Evolutionary conservation across 2,113 vertebrate species (phyloP), one percentile per base, ranked within the genome.

Genomic region (Ceyx cyanopectus): DNA sequence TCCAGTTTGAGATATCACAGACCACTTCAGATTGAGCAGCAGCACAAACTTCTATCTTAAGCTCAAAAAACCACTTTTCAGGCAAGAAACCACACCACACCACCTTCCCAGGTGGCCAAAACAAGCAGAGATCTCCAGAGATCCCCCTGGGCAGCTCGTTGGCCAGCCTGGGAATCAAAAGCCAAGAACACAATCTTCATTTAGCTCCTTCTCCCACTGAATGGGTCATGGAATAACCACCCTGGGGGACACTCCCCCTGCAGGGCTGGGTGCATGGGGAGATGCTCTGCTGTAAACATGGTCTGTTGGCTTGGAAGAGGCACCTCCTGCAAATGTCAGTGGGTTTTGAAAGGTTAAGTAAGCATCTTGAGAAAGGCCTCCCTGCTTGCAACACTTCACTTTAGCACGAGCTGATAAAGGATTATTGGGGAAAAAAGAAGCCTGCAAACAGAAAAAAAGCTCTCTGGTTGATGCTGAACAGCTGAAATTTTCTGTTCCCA

Each of bases 261-360:
- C 1, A 0, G 50, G 43, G 70, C 41, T 74, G 70, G 60, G 12
- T 40, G 58, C 0, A 3, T 12, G 53, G 6, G 0, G 41, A 68
- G 76, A 10, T 2, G 1, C 46, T 51, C 57, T 24, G 45, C 29
- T 5, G 50, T 40, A 37, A 66, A 62, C 91, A 90, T 13, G 0
- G 4, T 9, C 68, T 46, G 85, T 82, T 93, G 92, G 66, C 69
- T 63, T 65, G 89, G 84, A 75, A 96, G 91, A 96, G 92, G 92
- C 80, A 81, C 77, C 76, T 94, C 78, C 90, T 88, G 94, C 85
- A 97, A 95, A 95, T 96, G 92, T 95, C 94, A 97, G 78, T 67
- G 72, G 76, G 65, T 97, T 95, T 90, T 48, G 91, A 97, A 97
- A 97, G 97, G 97, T 98, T 97, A 98, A 97, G 94, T 85, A 94